Evolutionary conservation across 2,888 invertebrate species (phyloP), one percentile per base, ranked within the genome.

Genomic region (Phrixothrix hirtus): DNA sequence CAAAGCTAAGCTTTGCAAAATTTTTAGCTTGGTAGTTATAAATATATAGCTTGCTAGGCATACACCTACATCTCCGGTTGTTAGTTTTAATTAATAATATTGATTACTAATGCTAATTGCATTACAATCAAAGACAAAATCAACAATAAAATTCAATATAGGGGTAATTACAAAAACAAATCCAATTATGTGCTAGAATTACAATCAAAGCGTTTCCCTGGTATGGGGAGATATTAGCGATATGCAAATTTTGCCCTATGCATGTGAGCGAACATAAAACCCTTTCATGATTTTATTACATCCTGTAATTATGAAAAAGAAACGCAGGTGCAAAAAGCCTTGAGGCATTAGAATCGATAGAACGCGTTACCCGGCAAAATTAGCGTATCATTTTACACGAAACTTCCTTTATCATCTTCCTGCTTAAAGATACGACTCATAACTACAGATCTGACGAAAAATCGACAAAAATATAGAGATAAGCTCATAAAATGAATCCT

Each of bases 241-340:
- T 26, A 47, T 38, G 32, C 12, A 38, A 47, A 47, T 47, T 21
- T 21, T 21, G 17, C 12, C 13, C 10, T 27, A 14, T 17, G 36
- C 37, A 39, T 30, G 39, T 25, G 26, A 25, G 36, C 27, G 47
- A 47, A 47, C 32, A 47, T 39, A 43, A 43, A 50, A 38, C 42
- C 43, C 43, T 42, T 50, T 50, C 49, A 26, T 29, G 43, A 14
- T 43, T 50, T 50, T 50, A 50, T 34, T 21, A 36, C 37, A 32
- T 47, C 37, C 41, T 16, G 47, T 43, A 53, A 53, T 53, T 53
- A 44, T 38, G 29, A 38, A 34, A 53, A 53, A 42, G 53, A 53
- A 52, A 47, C 53, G 47, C 47, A 48, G 53, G 53, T 53, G 53
- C 38, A 42, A 47, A 47, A 53, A 47, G 41, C 46, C 52, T 42